These are phyloP conservation scores for Pyrgus malvae DNA, from an alignment of 2,888 invertebrate species.

Conservation along the genomic window DNA sequence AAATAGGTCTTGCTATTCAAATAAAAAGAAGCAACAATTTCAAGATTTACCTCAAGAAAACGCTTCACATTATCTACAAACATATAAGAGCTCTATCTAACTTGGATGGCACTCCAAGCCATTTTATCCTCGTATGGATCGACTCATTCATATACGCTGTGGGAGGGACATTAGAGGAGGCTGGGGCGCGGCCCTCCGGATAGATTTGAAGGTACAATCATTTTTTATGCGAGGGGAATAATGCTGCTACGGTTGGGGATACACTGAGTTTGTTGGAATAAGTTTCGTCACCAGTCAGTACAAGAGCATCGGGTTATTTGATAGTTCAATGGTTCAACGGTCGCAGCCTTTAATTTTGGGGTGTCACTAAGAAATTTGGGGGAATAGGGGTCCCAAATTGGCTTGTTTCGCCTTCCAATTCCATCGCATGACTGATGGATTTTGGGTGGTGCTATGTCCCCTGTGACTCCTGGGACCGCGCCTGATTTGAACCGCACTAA, in stretches of 20 bases:
- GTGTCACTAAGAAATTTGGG: no score
- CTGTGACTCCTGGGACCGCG: no score
- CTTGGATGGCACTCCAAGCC: constrained; percentile 33
- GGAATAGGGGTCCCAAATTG: no score
- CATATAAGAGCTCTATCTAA: constrained; percentile 16
- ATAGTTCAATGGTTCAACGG: no score
- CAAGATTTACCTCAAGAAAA: neutral
- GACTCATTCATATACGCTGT: constrained; percentile 63
- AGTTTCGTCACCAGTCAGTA: neutral
- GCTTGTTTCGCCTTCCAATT: no score
- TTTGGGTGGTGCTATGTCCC: no score
- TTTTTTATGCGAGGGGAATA: constrained; percentile 80
- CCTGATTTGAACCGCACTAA: no score
- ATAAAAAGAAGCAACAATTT: no score
- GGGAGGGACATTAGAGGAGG: constrained; percentile 44
- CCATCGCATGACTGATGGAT: no score
- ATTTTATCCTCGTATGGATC: constrained; percentile 41
- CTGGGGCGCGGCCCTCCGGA: constrained; percentile 69
- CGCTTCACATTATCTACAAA: neutral
- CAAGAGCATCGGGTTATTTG: no score
- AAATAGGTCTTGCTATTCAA: no score
- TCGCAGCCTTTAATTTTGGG: no score
- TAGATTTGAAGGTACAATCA: constrained; percentile 82
- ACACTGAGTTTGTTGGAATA: constrained; percentile 38
- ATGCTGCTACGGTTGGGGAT: constrained; percentile 41